Evolutionary conservation across 1,140 invertebrate species (phyloP).

Genomic region (Scaptomyza hsui): DNA sequence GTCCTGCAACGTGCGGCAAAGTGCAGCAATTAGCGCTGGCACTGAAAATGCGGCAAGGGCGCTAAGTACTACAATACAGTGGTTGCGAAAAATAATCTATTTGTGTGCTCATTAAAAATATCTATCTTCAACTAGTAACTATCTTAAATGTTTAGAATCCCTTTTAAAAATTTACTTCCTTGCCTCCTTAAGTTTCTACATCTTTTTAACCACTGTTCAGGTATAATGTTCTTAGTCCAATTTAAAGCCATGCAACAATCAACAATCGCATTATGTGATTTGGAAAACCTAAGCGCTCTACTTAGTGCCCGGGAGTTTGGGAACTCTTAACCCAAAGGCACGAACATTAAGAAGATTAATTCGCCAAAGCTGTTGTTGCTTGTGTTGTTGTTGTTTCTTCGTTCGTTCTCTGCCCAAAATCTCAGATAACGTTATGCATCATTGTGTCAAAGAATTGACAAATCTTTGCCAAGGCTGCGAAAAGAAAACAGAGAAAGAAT

Average conservation of each 20-base stretch:
- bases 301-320: constrained; percentile 48
- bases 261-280: constrained; percentile 77
- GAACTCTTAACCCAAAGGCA: constrained; percentile 22
- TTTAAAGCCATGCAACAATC: constrained; percentile 20
- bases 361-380: constrained; percentile 64
- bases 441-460: constrained; percentile 79
- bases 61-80: neutral
- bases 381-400: constrained; percentile 9
- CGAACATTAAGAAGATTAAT: constrained; percentile 83
- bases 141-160: too few relatives aligned
- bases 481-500: constrained; percentile 8
- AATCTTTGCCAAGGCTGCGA: constrained; percentile 47
- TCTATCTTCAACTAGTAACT: too few relatives aligned
- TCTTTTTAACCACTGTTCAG: neutral
- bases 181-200: too few relatives aligned
- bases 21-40: constrained; percentile 56
- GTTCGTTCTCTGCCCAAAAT: constrained; percentile 36
- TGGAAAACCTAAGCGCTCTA: constrained; percentile 53
- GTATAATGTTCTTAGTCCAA: neutral
- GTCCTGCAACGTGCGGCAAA: constrained; percentile 23
- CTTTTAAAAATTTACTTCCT: too few relatives aligned
- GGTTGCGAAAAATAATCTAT: too few relatives aligned
- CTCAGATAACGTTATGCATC: constrained; percentile 81
- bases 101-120: too few relatives aligned
- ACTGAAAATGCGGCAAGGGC: too few relatives aligned